Evolutionary conservation across 2,888 invertebrate genomes (phyloP), one percentile per base, ranked within the genome.

Genomic region (Philereme vetulata): DNA sequence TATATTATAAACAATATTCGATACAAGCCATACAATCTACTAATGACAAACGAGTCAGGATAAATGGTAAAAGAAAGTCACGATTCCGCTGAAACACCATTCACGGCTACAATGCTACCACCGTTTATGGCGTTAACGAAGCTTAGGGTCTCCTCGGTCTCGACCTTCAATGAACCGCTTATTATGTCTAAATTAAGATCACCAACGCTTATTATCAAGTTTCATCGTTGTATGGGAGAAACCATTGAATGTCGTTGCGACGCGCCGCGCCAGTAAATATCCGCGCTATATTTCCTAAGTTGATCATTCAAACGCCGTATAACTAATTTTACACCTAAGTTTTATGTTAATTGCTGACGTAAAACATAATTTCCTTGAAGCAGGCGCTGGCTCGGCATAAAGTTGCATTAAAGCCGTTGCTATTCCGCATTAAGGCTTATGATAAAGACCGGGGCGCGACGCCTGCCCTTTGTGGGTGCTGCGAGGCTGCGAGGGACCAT

Each of bases 61-160:
- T 84, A 81, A 81, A 78, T 78, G 79, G 77, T 78, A 76, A 74
- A 82, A 78, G 80, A 86, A 78, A 85, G 86, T 85, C 86, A 86
- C 86, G 86, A 78, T 82, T 76, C 73, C 71, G 47, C 76, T 77
- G 76, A 82, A 81, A 81, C 73, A 74, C 83, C 85, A 79, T 84
- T 81, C 75, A 75, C 67, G 82, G 81, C 64, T 68, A 80, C 79
- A 76, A 77, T 78, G 77, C 80, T 80, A 79, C 81, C 81, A 80
- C 76, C 84, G 76, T 78, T 82, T 85, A 84, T 79, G 85, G 85
- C 76, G 76, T 77, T 84, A 85, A 86, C 81, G 80, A 84, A 79
- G 80, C 77, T 72, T 80, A 78, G 80, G 84, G 83, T 82, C 82
- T 80, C 72, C 64, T 52, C 70, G 76, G 74, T 70, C 70, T 70